Evolutionary conservation across 23 tunicate genomes (phyloP).

Genomic region (Styela clava): DNA sequence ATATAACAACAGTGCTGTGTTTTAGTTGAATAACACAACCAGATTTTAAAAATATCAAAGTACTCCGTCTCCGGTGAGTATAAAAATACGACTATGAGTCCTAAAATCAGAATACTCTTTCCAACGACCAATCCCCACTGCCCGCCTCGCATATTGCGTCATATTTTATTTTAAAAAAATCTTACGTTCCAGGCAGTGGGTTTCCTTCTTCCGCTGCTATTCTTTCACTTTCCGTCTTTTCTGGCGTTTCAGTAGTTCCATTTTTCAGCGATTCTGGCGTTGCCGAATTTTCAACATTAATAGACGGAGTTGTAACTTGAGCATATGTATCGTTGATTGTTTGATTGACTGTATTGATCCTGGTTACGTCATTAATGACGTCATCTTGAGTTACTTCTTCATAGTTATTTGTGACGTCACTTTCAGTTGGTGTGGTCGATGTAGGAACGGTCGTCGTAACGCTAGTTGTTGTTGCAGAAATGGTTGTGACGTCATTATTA

Average conservation of each 20-base stretch:
- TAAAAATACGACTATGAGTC: no score
- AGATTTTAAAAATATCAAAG: no score
- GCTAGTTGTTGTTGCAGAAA: background rate
- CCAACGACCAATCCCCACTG: no score
- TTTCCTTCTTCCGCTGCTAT: background rate
- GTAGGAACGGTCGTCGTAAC: background rate
- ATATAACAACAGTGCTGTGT: no score
- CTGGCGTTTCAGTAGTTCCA: background rate
- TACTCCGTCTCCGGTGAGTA: no score
- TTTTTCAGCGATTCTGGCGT: background rate
- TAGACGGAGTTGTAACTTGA: background rate
- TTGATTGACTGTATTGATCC: background rate
- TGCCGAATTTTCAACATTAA: background rate
- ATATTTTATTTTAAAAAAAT: no score
- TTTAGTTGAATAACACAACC: no score
- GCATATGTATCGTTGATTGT: no score
- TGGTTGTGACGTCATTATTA: background rate
- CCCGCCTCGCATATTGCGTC: no score
- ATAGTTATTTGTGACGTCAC: background rate
- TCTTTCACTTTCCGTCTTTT: background rate
- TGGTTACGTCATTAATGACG: background rate
- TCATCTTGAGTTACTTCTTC: no score
- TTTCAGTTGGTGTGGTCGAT: background rate
- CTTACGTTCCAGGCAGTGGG: background rate
- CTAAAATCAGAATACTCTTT: no score